phyloP scores from a whole-genome alignment of 2,888 invertebrate genomes.

The Hypena proboscidalis region DNA sequence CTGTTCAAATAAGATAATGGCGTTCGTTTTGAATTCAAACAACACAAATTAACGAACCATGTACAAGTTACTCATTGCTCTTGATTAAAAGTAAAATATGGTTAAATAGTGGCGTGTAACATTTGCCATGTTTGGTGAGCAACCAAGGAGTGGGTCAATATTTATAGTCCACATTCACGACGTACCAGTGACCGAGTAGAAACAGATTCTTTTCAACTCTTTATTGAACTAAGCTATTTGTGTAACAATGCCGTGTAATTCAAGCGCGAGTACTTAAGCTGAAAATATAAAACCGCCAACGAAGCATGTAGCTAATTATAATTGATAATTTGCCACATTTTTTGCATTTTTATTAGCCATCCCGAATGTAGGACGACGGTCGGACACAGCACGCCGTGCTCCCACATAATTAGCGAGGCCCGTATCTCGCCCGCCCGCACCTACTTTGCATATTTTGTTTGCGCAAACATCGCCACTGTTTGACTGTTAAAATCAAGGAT shows the following conservation, averaged over 20 bases:
- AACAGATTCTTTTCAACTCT: conserved; percentile 22
- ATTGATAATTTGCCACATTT: conserved; percentile 77
- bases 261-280: conserved; percentile 10
- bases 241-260: conserved; percentile 13
- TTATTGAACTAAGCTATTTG: conserved; percentile 33
- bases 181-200: conserved; percentile 26
- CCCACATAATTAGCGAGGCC: conserved; percentile 77
- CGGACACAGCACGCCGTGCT: conserved; percentile 71
- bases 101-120: conserved; percentile 32
- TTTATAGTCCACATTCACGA: conserved; percentile 44
- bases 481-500: conserved; percentile 81
- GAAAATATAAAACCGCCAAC: conserved; percentile 38
- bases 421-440: conserved; percentile 77
- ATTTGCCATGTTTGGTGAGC: conserved; percentile 29
- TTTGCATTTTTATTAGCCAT: conserved; percentile 78
- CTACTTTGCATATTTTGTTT: conserved; percentile 84
- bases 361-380: conserved; percentile 72
- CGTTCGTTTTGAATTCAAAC: conserved; percentile 8
- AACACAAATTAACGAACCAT: conserved; percentile 5
- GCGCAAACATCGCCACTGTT: conserved; percentile 78
- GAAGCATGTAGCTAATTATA: conserved; percentile 69
- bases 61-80: conserved; percentile 22
- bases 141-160: conserved; percentile 39
- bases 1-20: conserved; percentile 26
- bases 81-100: conserved; percentile 25